Percentiles rank a stretch among this genome's conserved stretches.
phyloP scores from a whole-genome alignment of 2,113 vertebrate genomes.

The Seriola rivoliana region DNA sequence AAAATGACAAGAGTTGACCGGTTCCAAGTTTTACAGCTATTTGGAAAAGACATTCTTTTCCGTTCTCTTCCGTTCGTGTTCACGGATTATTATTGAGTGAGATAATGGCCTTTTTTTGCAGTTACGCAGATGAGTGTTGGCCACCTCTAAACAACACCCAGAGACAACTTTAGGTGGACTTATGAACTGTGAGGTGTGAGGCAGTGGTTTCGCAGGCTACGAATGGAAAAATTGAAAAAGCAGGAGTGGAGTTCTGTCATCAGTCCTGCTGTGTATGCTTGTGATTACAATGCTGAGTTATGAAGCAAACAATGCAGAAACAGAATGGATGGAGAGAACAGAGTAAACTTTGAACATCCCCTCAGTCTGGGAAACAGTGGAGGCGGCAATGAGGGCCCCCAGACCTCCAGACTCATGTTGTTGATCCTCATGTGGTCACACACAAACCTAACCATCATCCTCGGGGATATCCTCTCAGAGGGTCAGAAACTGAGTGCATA shows the following conservation, averaged over 20 bases:
- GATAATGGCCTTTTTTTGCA: constrained; percentile 7
- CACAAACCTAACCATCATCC: constrained; percentile 66
- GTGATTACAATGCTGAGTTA: constrained; percentile 42
- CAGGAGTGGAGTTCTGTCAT: constrained; percentile 52
- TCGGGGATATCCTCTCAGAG: constrained; percentile 64
- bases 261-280: constrained; percentile 32
- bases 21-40: constrained; percentile 1
- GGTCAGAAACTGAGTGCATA: constrained; percentile 48
- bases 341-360: constrained; percentile 55
- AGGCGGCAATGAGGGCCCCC: constrained; percentile 45
- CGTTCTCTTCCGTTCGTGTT: constrained; percentile 6
- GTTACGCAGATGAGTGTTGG: constrained; percentile 31
- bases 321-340: constrained; percentile 21
- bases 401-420: constrained; percentile 64
- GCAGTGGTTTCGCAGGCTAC: constrained; percentile 44
- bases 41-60: constrained; percentile 28
- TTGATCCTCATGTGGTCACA: constrained; percentile 78
- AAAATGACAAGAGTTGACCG: neutral
- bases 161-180: constrained; percentile 45
- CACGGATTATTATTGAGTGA: neutral
- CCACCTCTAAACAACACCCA: constrained; percentile 24
- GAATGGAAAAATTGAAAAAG: constrained; percentile 53
- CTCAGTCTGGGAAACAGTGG: constrained; percentile 40
- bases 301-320: constrained; percentile 55
- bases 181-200: constrained; percentile 61